Percentiles rank a stretch among this genome's conserved stretches.
These are phyloP conservation scores for Tetramorium bicarinatum DNA, from an alignment of 2,888 invertebrate genomes.

Conservation along the genomic window DNA sequence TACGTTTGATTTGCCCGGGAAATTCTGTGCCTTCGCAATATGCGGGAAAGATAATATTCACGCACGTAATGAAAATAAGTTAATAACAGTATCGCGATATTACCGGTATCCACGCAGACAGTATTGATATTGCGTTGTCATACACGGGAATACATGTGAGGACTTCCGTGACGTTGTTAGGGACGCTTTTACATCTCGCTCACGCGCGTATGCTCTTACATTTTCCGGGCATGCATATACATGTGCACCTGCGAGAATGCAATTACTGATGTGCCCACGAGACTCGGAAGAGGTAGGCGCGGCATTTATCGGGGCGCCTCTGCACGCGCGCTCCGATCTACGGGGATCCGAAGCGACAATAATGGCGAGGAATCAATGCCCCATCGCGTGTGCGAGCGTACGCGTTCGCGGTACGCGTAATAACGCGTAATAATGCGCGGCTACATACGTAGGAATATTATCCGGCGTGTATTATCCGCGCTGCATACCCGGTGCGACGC, in stretches of 20 bases:
- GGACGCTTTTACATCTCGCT: constrained; percentile 23
- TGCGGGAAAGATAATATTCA: neutral
- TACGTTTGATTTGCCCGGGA: neutral
- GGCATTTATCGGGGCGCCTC: constrained; percentile 65
- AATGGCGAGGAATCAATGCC: constrained; percentile 77
- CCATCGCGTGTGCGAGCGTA: constrained; percentile 59
- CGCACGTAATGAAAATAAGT: neutral
- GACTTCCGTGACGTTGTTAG: neutral
- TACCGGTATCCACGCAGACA: no score
- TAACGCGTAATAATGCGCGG: constrained; percentile 77
- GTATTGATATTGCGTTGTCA: neutral
- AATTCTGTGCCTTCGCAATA: neutral
- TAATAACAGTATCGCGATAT: neutral
- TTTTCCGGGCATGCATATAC: constrained; percentile 26
- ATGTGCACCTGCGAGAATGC: constrained; percentile 59
- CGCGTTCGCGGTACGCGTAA: constrained; percentile 66
- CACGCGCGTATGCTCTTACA: constrained; percentile 11
- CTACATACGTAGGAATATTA: constrained; percentile 76
- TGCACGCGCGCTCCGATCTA: constrained; percentile 64
- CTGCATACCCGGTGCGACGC: constrained; percentile 60
- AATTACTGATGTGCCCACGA: constrained; percentile 61
- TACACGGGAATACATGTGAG: neutral
- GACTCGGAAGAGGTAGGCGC: constrained; percentile 50
- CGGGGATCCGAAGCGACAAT: constrained; percentile 73
- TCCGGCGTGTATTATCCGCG: constrained; percentile 66